Percentiles rank a stretch among this genome's conserved stretches.
phyloP scores from a whole-genome alignment of 2,888 invertebrate genomes.

The Ormyrus rosae region DNA sequence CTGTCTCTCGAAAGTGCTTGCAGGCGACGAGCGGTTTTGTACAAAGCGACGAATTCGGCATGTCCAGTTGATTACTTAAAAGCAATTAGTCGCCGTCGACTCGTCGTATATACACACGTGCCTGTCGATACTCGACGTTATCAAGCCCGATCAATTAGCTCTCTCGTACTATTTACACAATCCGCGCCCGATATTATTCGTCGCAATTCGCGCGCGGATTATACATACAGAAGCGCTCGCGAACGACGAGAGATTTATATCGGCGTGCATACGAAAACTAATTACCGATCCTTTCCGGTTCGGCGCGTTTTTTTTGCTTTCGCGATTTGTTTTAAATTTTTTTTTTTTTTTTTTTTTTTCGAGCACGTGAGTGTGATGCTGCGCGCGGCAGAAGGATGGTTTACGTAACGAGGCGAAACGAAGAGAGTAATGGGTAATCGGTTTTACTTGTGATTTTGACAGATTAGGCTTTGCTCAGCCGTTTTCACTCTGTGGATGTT shows the following conservation, averaged over 20 bases:
- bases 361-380: neutral
- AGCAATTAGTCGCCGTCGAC: conserved; percentile 2
- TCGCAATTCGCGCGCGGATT: no score
- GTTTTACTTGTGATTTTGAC: neutral
- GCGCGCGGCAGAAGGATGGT: neutral
- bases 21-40: no score
- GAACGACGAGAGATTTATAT: conserved; percentile 6
- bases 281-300: neutral
- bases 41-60: neutral
- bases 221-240: no score
- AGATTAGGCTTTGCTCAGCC: no score
- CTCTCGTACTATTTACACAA: no score
- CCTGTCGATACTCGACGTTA: neutral
- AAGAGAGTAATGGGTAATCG: neutral
- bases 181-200: no score
- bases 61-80: neutral
- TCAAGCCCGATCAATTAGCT: conserved; percentile 8
- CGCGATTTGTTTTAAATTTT: neutral
- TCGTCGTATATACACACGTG: neutral
- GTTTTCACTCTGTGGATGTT: no score
- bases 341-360: neutral
- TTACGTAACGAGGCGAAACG: conserved; percentile 7
- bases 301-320: neutral
- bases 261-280: conserved; percentile 18
- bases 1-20: no score